Base-by-base conservation (phyloP, 2,113 vertebrate genomes). In the Pseudorectes ferrugineus region DNA sequence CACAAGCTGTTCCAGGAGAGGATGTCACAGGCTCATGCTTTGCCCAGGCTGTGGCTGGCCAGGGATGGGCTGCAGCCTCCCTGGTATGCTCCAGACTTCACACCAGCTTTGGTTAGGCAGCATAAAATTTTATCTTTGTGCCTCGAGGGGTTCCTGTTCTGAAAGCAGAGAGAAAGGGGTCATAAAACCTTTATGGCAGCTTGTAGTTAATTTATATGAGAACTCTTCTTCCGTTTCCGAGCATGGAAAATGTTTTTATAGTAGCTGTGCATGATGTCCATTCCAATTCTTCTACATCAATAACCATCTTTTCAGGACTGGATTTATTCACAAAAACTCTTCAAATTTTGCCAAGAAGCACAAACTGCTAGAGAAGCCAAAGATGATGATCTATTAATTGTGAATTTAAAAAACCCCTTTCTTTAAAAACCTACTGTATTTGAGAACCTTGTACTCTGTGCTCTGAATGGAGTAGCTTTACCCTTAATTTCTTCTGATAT, bases 361-460 rank as follows among this genome's bases (percentile, higher is more conserved):
- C 66, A 46, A 94, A 86, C 25, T 77, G 10, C 15, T 83, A 43
- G 46, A 89, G 51, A 74, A 74, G 38, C 12, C 12, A 25, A 85
- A 75, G 51, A 33, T 57, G 9, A 43, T 42, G 14, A 55, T 31
- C n/a, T 80, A 24, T 20, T 85, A 61, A 63, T 29, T 45, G 23
- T 76, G 58, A 77, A 82, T 84, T 87, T 6, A 13, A 79, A 61
- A 65, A 14, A 0, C 0, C 1, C 2, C 0, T 4, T 59, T 79
- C 19, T 82, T 93, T 59, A 43, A 52, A 93, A 94, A 36, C 4
- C 1, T 6, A 10, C 29, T 71, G 7, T 49, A 12, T 67, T 74
- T 81, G 38, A 63, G 21, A 59, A 29, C 5, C 6, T 76, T 55
- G 6, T 49, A 12, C n/a, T 76, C 33, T 67, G 43, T 75, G n/a